These are phyloP conservation scores for Lonchura striata DNA, from an alignment of 2,113 vertebrate genomes.

Conservation along the genomic window DNA sequence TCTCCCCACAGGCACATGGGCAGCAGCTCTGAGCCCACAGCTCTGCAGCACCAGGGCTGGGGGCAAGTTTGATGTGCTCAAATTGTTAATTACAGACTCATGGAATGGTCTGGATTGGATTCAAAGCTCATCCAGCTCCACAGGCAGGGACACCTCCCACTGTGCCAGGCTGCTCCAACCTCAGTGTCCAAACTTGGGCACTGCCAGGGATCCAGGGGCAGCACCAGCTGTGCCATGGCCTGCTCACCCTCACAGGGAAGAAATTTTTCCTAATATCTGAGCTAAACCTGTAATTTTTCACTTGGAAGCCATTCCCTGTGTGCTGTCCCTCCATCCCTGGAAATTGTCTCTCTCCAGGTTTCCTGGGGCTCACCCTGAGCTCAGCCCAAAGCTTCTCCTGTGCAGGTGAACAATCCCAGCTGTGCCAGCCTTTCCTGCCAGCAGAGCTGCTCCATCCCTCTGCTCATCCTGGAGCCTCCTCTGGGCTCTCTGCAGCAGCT, in stretches of 20 bases:
- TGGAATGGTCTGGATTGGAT: not conserved
- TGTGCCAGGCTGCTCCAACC: not conserved
- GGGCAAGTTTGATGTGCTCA: not conserved
- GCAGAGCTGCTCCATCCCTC: not conserved
- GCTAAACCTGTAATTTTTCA: no score
- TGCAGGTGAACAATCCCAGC: not conserved
- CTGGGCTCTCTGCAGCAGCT: rapidly evolving
- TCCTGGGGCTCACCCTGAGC: no score
- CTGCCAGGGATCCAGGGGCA: not conserved
- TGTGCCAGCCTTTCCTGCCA: not conserved
- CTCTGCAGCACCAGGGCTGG: not conserved
- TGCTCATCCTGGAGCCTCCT: not conserved
- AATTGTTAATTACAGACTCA: not conserved
- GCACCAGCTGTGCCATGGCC: not conserved
- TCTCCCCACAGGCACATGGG: not conserved
- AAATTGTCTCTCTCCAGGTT: not conserved
- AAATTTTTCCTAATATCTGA: not conserved
- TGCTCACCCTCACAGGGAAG: not conserved
- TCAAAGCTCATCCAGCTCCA: not conserved
- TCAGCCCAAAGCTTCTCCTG: not conserved
- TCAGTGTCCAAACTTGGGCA: not conserved
- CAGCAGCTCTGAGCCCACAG: not conserved
- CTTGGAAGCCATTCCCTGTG: not conserved
- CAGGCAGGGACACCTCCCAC: not conserved
- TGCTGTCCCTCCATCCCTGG: not conserved